A percentile compares a stretch with the other conserved stretches of the same genome.
phyloP scores from a whole-genome alignment of 2,888 invertebrate genomes.

The Amphipoea lucens region DNA sequence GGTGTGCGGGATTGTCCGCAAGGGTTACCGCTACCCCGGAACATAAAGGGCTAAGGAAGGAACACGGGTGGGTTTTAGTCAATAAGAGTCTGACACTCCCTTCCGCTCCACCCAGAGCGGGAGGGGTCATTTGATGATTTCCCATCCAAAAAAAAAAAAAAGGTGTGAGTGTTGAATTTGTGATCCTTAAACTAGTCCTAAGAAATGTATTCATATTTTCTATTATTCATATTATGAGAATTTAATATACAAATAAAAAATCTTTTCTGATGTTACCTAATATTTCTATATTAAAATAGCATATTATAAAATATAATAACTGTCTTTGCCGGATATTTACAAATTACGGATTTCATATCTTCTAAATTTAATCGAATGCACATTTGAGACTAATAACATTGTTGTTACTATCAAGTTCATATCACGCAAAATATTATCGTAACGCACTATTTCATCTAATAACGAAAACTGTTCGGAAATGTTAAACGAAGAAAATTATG shows the following conservation, averaged over 20 bases:
- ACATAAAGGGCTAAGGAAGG: too few species aligned
- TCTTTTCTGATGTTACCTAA: slow-evolving; percentile 81
- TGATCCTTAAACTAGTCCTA: slow-evolving; percentile 85
- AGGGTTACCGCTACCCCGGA: too few species aligned
- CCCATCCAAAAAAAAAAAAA: too few species aligned
- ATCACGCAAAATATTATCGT: slow-evolving; percentile 82
- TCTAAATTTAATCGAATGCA: slow-evolving; percentile 80
- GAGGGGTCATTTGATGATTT: too few species aligned
- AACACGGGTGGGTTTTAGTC: too few species aligned
- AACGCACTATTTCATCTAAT: slow-evolving; percentile 84
- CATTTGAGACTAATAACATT: slow-evolving; percentile 73
- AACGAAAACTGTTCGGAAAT: slow-evolving; percentile 76
- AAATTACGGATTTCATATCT: slow-evolving; percentile 79
- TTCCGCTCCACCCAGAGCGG: too few species aligned
- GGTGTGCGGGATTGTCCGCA: too few species aligned
- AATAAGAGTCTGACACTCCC: too few species aligned
- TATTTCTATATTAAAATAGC: slow-evolving; percentile 79
- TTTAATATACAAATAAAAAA: slow-evolving; percentile 81
- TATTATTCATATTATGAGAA: slow-evolving; percentile 84
- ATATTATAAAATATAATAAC: slow-evolving; percentile 70
- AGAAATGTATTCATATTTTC: slow-evolving; percentile 89
- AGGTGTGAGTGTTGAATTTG: slow-evolving; percentile 84
- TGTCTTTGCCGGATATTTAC: slow-evolving; percentile 81
- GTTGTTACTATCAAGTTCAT: slow-evolving; percentile 79
- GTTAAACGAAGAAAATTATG: slow-evolving; percentile 73